These are phyloP conservation scores for Trissonchulus sp. DNA, from an alignment of 2,888 invertebrate genomes.

Conservation along the genomic window DNA sequence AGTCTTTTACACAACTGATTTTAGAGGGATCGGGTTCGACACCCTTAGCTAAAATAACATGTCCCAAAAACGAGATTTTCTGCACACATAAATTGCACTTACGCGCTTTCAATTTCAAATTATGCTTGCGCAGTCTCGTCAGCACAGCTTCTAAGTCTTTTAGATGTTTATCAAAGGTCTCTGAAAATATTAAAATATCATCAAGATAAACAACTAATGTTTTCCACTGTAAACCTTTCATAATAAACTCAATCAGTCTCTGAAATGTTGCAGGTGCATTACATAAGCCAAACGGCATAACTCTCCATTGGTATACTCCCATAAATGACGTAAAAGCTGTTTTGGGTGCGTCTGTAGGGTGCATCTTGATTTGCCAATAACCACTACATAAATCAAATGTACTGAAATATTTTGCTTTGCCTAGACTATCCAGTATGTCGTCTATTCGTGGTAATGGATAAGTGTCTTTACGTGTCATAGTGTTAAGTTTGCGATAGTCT, in stretches of 20 bases:
- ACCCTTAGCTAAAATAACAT: not conserved
- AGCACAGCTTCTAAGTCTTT: constrained; percentile 6
- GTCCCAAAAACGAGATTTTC: constrained; percentile 11
- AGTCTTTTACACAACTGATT: not conserved
- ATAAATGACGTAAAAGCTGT: constrained; percentile 33
- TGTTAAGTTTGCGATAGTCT: constrained; percentile 21
- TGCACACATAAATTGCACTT: not conserved
- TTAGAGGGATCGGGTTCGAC: constrained; percentile 8
- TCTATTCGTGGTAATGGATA: constrained; percentile 25
- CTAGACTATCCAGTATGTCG: not conserved
- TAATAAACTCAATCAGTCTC: constrained; percentile 25
- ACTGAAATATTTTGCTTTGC: constrained; percentile 9
- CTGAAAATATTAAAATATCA: constrained; percentile 26
- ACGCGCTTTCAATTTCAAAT: constrained; percentile 1
- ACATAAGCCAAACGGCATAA: constrained; percentile 35
- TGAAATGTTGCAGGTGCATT: constrained; percentile 37
- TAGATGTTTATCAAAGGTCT: constrained; percentile 7
- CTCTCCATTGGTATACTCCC: constrained; percentile 36
- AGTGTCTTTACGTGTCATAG: constrained; percentile 11
- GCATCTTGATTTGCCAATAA: constrained; percentile 32
- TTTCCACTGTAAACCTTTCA: constrained; percentile 17
- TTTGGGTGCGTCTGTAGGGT: constrained; percentile 31
- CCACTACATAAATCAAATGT: constrained; percentile 26
- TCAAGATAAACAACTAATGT: constrained; percentile 20
- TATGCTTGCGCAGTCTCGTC: not conserved